Conservation (phyloP, 2,113 vertebrate species). For the Mormoops blainvillei region DNA sequence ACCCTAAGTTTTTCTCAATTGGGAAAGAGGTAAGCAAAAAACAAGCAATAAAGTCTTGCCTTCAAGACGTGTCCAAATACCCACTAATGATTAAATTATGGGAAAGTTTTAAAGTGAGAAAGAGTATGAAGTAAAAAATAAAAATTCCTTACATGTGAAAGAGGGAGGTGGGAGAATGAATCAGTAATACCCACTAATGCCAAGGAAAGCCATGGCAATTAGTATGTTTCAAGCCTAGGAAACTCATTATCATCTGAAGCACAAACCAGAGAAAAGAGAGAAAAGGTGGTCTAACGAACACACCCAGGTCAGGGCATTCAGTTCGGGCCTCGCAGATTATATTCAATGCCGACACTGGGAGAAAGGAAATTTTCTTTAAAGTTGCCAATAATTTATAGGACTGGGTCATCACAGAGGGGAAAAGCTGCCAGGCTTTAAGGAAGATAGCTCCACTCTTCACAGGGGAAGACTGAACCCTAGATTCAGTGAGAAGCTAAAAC, state of each 20-base stretch:
- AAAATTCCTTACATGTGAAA: neutral
- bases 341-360: neutral
- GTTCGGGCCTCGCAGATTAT: neutral
- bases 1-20: neutral
- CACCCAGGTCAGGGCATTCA: neutral
- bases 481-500: conserved; percentile 22
- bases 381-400: conserved; percentile 24
- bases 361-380: conserved; percentile 4
- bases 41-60: neutral
- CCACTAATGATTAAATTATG: neutral
- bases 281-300: neutral
- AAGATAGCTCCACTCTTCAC: neutral
- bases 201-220: neutral
- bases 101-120: neutral
- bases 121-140: neutral
- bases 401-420: neutral
- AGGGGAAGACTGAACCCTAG: neutral
- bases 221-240: neutral
- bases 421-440: neutral
- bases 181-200: neutral
- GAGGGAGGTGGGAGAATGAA: neutral
- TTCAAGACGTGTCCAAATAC: neutral
- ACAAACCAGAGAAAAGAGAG: neutral
- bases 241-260: neutral
- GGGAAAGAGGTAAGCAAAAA: neutral